Base-by-base conservation (phyloP, 2,888 invertebrate genomes). In the Oligia latruncula region DNA sequence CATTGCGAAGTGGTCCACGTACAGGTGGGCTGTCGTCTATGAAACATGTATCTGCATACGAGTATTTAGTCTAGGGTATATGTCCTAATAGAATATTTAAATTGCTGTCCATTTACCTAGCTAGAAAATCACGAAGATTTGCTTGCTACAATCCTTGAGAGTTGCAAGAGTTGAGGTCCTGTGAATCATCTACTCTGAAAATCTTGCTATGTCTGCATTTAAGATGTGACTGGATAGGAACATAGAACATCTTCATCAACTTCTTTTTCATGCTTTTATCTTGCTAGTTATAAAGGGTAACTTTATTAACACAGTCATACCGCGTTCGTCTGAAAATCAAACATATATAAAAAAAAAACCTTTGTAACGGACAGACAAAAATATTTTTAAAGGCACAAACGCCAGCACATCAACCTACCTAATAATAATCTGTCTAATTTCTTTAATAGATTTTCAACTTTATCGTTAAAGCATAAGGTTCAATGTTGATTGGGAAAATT, bases 41-140 rank as follows among this genome's bases (percentile, higher is more conserved):
- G 83, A 67, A 85, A 85, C 75, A 75, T 83, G 74, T 86, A 81
- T 82, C 74, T 85, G 77, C 77, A 86, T 83, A 83, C 83, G 64
- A 71, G 80, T 74, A 80, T 64, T 72, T 66, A 64, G 64, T 78
- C 55, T 66, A 80, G 71, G 78, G 5, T 13, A 17, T 72, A 70
- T 77, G 81, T 66, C 67, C 75, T 71, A 85, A 73, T 74, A 49
- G 58, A 72, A 64, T 71, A 76, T 74, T 67, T 70, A 67, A 77
- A 75, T 71, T 70, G 52, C 40, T 52, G 43, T 43, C 40, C 43
- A 60, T 83, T 80, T 65, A 52, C 0, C 5, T 46, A 46, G 0
- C 23, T 67, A 64, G 0, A 23, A 55, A 68, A 49, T 82, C 62
- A 43, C 15, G 8, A 46, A 64, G 17, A 40, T 17, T 58, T 52